Evolutionary conservation across 2,113 vertebrate species (phyloP).

Genomic region (Gavialis gangeticus): DNA sequence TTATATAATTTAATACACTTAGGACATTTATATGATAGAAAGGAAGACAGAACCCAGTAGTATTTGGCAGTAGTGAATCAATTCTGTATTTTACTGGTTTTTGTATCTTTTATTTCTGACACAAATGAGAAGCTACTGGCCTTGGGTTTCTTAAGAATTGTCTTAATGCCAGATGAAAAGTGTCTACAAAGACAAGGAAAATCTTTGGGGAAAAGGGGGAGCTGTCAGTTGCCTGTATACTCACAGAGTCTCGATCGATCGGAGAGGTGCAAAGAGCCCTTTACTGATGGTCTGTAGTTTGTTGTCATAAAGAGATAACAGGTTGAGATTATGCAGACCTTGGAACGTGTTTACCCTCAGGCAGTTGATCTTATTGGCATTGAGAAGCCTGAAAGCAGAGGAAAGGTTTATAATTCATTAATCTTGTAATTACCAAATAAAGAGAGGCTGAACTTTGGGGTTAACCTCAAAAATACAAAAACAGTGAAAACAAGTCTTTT

Average conservation of each 20-base stretch:
- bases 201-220: neutral
- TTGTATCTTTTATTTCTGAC: neutral
- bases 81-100: neutral
- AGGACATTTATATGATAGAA: neutral
- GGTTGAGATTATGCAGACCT: constrained; percentile 96
- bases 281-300: constrained; percentile 98
- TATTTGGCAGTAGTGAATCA: neutral
- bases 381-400: constrained; percentile 90
- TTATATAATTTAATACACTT: neutral
- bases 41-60: neutral
- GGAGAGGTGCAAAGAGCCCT: constrained; percentile 93
- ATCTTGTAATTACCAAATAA: neutral
- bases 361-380: constrained; percentile 99
- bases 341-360: constrained; percentile 97
- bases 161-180: neutral
- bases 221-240: constrained; percentile 69
- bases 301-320: constrained; percentile 98
- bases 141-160: neutral
- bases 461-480: neutral
- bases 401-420: constrained; percentile 38
- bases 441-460: neutral
- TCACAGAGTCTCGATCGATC: constrained; percentile 98
- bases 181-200: constrained; percentile 3
- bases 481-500: neutral
- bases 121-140: neutral